Conservation (phyloP, 1,140 invertebrate genomes). For the Leucophenga varia region DNA sequence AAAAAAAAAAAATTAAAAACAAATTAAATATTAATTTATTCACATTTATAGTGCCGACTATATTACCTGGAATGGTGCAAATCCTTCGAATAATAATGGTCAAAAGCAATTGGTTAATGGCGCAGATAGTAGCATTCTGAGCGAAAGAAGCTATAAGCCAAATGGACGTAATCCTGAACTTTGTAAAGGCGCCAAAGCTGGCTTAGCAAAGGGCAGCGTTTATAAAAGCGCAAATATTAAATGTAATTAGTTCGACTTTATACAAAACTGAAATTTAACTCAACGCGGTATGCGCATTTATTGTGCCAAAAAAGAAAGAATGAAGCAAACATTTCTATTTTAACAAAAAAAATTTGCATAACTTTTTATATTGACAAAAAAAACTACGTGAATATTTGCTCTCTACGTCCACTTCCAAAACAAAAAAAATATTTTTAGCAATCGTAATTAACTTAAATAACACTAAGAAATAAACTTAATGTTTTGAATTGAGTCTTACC, state of each 20-base stretch:
- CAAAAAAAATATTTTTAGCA: too few species aligned
- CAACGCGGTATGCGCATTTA: background rate
- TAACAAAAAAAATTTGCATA: conserved; percentile 6
- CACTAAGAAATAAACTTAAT: too few species aligned
- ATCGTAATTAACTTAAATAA: too few species aligned
- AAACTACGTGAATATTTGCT: conserved; percentile 35
- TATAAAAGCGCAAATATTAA: conserved; percentile 59
- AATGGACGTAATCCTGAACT: conserved; percentile 64
- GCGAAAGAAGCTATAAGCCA: conserved; percentile 57
- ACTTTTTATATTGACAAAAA: conserved; percentile 27
- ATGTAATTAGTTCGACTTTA: conserved; percentile 38
- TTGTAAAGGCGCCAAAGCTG: conserved; percentile 64
- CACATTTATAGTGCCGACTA: conserved; percentile 65
- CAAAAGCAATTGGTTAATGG: conserved; percentile 60
- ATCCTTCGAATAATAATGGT: conserved; percentile 59
- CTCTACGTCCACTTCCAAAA: conserved; percentile 24
- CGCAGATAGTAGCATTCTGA: conserved; percentile 58
- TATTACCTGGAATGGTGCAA: conserved; percentile 70
- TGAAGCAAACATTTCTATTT: conserved; percentile 8
- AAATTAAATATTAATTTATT: background rate
- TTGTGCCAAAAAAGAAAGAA: too few species aligned
- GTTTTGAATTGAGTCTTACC: too few species aligned
- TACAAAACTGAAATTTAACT: too few species aligned
- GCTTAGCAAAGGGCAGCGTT: conserved; percentile 69
- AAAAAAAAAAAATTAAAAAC: background rate